Conservation (phyloP, 53 echinoderm and acorn worm genomes). For the Arbacia lixula region DNA sequence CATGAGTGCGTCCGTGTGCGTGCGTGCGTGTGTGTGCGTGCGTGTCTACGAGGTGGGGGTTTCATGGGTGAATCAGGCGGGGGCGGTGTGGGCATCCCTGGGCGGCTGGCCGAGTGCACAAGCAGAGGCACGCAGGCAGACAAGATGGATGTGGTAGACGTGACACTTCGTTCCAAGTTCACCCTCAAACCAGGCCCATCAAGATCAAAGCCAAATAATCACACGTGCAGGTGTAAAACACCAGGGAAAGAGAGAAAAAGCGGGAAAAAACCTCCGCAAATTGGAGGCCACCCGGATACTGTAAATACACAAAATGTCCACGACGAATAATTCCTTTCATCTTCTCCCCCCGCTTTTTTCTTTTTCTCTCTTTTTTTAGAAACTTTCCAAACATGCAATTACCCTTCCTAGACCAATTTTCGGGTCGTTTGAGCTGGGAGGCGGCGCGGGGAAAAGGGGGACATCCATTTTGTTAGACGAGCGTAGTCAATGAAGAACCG, state of each 20-base stretch:
- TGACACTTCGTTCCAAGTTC: conserved; percentile 23
- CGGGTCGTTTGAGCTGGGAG: conserved; percentile 13
- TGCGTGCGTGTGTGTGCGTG: too few species aligned
- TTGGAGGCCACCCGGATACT: conserved; percentile 33
- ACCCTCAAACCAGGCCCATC: conserved; percentile 12
- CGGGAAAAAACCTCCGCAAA: conserved; percentile 8
- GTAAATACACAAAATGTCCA: conserved; percentile 53
- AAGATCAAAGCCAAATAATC: conserved; percentile 51
- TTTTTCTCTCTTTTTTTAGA: neutral
- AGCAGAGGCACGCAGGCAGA: neutral
- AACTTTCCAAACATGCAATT: neutral
- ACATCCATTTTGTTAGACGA: neutral
- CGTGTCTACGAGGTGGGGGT: too few species aligned
- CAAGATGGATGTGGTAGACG: conserved; percentile 17
- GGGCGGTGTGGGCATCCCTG: too few species aligned
- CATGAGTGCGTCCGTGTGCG: too few species aligned
- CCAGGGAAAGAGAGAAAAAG: too few species aligned
- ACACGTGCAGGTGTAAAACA: conserved; percentile 43
- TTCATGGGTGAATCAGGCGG: too few species aligned
- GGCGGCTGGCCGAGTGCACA: too few species aligned
- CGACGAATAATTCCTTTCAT: conserved; percentile 6
- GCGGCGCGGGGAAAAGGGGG: neutral
- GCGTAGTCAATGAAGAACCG: neutral
- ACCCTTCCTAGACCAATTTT: conserved; percentile 19
- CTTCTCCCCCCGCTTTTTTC: neutral